A percentile compares a stretch with the other conserved stretches of the same genome.
These are phyloP conservation scores for Drosophila arizonae DNA, from an alignment of 1,140 invertebrate genomes.

Conservation along the genomic window DNA sequence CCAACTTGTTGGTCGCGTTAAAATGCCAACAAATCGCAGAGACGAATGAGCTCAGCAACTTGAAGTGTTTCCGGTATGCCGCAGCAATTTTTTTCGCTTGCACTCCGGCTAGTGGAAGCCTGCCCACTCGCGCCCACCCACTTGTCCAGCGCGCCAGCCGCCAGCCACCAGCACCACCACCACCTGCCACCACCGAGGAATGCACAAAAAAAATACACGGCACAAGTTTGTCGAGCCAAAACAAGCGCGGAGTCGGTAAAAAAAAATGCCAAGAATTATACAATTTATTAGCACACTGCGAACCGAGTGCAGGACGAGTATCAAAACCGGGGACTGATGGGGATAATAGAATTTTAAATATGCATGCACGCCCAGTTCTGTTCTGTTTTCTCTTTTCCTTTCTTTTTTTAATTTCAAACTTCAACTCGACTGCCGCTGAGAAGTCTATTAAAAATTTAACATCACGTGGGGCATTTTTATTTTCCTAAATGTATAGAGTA, in stretches of 20 bases:
- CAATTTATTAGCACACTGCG: slow-evolving; percentile 52
- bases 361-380: slow-evolving; percentile 43
- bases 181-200: slow-evolving; percentile 27
- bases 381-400: slow-evolving; percentile 2
- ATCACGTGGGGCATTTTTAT: slow-evolving; percentile 50
- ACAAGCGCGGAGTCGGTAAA: slow-evolving; percentile 23
- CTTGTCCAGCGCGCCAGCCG: slow-evolving; percentile 6
- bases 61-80: slow-evolving; percentile 80
- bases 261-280: slow-evolving; percentile 30
- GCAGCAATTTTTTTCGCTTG: slow-evolving; percentile 66
- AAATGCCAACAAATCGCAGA: slow-evolving; percentile 80
- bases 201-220: slow-evolving; percentile 47
- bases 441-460: slow-evolving; percentile 53
- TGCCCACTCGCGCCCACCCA: background rate
- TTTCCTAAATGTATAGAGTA: slow-evolving; percentile 11
- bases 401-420: slow-evolving; percentile 27
- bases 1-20: slow-evolving; percentile 57
- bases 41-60: slow-evolving; percentile 80
- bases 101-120: slow-evolving; percentile 31
- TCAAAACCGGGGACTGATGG: slow-evolving; percentile 11
- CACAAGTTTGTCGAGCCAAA: slow-evolving; percentile 50
- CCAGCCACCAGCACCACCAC: background rate
- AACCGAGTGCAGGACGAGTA: slow-evolving; percentile 9
- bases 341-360: slow-evolving; percentile 58
- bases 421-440: slow-evolving; percentile 23